A percentile compares a stretch with the other conserved stretches of the same genome.
Evolutionary conservation across 2,888 invertebrate species (phyloP).

Genomic region (Agrochola macilenta): DNA sequence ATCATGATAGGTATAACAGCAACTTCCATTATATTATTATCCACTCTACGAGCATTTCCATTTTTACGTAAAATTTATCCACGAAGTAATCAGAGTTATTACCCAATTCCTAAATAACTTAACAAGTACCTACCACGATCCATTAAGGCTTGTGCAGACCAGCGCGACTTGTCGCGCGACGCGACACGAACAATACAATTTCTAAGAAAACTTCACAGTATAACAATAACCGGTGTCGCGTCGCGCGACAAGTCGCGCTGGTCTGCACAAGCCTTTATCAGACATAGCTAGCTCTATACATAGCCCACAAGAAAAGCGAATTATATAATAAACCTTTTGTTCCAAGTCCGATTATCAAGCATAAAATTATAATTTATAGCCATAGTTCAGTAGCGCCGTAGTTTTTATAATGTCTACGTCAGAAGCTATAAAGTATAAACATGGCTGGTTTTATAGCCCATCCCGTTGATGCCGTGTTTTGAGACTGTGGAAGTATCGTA

Average conservation of each 20-base stretch:
- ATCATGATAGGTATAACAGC: neutral
- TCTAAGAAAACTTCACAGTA: too few species aligned
- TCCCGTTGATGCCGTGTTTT: constrained; percentile 24
- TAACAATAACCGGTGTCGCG: too few species aligned
- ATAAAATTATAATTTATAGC: constrained; percentile 54
- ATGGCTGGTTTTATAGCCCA: constrained; percentile 45
- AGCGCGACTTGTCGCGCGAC: too few species aligned
- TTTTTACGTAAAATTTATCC: neutral
- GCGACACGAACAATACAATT: too few species aligned
- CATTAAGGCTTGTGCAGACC: too few species aligned
- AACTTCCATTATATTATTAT: neutral
- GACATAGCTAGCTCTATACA: neutral
- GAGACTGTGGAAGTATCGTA: constrained; percentile 21
- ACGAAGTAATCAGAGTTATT: constrained; percentile 18
- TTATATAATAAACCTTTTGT: constrained; percentile 36
- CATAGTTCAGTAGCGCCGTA: constrained; percentile 34
- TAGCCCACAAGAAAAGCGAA: neutral
- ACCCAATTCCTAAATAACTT: constrained; percentile 4
- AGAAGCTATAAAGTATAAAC: constrained; percentile 44
- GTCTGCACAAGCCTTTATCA: too few species aligned
- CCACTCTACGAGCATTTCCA: neutral
- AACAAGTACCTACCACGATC: neutral
- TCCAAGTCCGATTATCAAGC: constrained; percentile 36
- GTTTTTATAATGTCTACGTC: constrained; percentile 49
- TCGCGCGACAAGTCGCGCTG: too few species aligned